These are phyloP conservation scores for Ophiodon elongatus DNA, from an alignment of 2,113 vertebrate genomes.

Conservation along the genomic window DNA sequence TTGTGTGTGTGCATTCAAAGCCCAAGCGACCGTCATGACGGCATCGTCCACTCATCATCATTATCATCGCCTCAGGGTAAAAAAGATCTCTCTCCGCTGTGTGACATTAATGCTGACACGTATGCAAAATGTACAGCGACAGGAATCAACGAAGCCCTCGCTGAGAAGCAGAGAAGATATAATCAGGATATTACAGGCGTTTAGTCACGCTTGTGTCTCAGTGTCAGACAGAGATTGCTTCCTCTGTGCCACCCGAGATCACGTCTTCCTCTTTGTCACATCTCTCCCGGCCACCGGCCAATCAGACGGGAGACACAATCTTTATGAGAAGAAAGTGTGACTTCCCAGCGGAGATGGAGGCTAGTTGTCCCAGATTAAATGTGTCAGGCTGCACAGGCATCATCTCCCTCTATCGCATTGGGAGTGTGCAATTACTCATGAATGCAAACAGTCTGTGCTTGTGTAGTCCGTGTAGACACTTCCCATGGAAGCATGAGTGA, in stretches of 20 bases:
- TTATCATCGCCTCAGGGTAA: background rate
- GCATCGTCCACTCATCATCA: background rate
- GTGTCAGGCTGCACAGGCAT: conserved; percentile 28
- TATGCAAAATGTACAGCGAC: conserved; percentile 55
- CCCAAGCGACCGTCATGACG: background rate
- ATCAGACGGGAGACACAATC: background rate
- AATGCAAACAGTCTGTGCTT: conserved; percentile 9
- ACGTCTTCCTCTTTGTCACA: conserved; percentile 27
- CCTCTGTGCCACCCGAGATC: background rate
- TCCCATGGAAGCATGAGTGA: conserved; percentile 1
- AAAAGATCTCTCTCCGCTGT: conserved; percentile 3
- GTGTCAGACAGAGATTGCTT: conserved; percentile 8
- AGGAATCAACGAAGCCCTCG: conserved; percentile 33
- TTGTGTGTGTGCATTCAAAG: background rate
- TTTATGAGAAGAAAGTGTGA: background rate
- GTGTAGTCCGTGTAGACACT: conserved; percentile 7
- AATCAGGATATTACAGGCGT: conserved; percentile 45
- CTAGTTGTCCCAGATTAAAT: conserved; percentile 20
- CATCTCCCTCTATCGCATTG: background rate
- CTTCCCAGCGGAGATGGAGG: conserved; percentile 23
- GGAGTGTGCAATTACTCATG: background rate
- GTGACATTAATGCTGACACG: conserved; percentile 26
- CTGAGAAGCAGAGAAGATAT: conserved; percentile 34
- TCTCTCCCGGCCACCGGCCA: conserved; percentile 8
- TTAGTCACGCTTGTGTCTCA: conserved; percentile 27